Evolutionary conservation across 2,797 vertebrate species (phyloP).

Genomic region (Hemibagrus guttatus): DNA sequence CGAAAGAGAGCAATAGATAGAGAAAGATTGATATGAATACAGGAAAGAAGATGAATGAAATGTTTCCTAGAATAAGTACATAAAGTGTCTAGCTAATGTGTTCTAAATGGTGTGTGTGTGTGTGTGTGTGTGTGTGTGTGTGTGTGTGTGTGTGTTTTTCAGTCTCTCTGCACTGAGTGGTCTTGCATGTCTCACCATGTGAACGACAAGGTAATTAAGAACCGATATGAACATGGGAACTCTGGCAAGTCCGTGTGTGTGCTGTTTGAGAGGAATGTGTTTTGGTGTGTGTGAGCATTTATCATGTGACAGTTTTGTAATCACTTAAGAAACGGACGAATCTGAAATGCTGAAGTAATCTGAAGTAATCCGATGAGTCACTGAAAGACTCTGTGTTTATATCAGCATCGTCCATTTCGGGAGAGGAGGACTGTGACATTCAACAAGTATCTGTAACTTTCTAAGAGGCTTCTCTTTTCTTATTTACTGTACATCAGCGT

Average conservation of each 20-base stretch:
- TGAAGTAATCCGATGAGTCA: conserved; percentile 30
- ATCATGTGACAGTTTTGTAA: conserved; percentile 28
- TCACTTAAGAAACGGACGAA: conserved; percentile 1
- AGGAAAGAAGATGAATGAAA: conserved; percentile 48
- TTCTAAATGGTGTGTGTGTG: neutral
- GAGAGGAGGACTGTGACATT: neutral
- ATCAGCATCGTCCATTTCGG: neutral
- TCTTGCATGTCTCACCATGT: conserved; percentile 73
- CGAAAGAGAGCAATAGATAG: conserved; percentile 60
- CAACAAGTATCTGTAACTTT: neutral
- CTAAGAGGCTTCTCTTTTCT: neutral
- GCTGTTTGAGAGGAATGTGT: conserved; percentile 35
- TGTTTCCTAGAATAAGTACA: conserved; percentile 17
- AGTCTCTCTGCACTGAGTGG: neutral
- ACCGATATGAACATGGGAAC: conserved; percentile 61
- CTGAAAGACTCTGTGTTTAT: neutral
- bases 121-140: conserved; percentile 18
- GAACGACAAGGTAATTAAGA: conserved; percentile 62
- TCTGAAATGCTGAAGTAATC: neutral
- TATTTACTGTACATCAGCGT: no score
- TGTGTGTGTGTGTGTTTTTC: conserved; percentile 15
- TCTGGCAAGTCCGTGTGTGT: conserved; percentile 33
- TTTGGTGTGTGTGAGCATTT: conserved; percentile 43
- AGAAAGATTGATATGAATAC: conserved; percentile 49
- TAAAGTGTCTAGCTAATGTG: conserved; percentile 9